Evolutionary conservation across 2,888 invertebrate species (phyloP), one percentile per base, ranked within the genome.

Genomic region (Quadroppia sp.): DNA sequence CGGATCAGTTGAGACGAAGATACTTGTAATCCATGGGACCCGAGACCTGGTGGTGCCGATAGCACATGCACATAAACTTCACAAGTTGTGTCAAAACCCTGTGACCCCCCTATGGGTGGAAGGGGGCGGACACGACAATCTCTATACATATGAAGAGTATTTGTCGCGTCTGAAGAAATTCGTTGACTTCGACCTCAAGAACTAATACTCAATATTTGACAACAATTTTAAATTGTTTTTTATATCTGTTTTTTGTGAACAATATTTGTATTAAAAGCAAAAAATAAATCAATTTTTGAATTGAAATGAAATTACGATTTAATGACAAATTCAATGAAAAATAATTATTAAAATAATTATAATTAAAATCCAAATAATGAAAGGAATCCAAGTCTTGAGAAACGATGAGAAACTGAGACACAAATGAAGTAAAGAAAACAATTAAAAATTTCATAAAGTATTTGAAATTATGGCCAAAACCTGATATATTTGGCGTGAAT

Each of bases 401-500:
- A 78, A 77, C 0, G 73, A 76, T 4, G 40, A 71, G 71, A 78
- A 72, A 71, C 78, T 76, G 48, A 2, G 13, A 9, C 13, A 45
- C 40, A 73, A 6, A 36, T 36, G n/a, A 17, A 6, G n/a, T 36
- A n/a, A 17, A 6, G n/a, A 30, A 67, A 73, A 25, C 32, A 11
- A 28, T 53, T 53, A 71, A 25, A 48, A 3, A 15, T 40, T 20
- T n/a, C 23, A 50, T 0, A 3, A 25, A 56, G 25, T 25, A 20
- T 20, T 36, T 23, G 7, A 28, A 25, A 1, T n/a, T 69, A 9
- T 42, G 53, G 32, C 71, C 36, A 36, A 72, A 42, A 76, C 76
- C 76, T 78, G 7, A 77, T 76, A 76, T 78, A 78, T 72, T 77
- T 78, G 23, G 75, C 74, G 82, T 87, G 86, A 70, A 89, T 77